Evolutionary conservation across 2,888 invertebrate species (phyloP).

Genomic region (Erebia epiphron): DNA sequence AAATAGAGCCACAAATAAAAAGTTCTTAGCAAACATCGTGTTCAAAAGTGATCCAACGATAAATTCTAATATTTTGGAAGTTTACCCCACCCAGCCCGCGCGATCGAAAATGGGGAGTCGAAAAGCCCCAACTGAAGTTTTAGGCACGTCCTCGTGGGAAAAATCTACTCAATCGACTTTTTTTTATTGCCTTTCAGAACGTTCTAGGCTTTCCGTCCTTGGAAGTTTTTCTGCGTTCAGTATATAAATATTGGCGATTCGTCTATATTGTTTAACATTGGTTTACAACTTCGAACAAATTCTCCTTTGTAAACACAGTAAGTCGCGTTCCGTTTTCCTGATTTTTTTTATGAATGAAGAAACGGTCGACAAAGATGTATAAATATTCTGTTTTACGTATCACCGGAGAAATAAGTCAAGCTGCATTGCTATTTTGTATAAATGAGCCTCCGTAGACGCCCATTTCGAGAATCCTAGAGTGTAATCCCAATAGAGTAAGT

Average conservation of each 20-base stretch:
- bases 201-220: constrained; percentile 31
- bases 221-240: constrained; percentile 26
- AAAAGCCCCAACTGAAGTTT: constrained; percentile 37
- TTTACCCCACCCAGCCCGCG: constrained; percentile 32
- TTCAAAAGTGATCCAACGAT: constrained; percentile 23
- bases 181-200: constrained; percentile 35
- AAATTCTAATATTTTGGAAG: constrained; percentile 38
- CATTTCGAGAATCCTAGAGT: background rate
- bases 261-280: constrained; percentile 9
- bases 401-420: too few species aligned
- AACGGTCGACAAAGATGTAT: background rate
- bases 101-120: constrained; percentile 29
- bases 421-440: background rate
- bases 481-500: background rate
- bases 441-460: background rate
- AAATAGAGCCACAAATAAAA: background rate
- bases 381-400: background rate
- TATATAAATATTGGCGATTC: constrained; percentile 15
- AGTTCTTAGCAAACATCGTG: background rate
- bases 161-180: constrained; percentile 36
- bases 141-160: constrained; percentile 48
- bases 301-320: constrained; percentile 1
- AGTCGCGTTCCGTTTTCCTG: background rate
- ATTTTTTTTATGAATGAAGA: background rate
- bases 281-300: constrained; percentile 14